A percentile compares a stretch with the other conserved stretches of the same genome.
Evolutionary conservation across 2,888 invertebrate genomes (phyloP).

Genomic region (Drosophila melanosoma): DNA sequence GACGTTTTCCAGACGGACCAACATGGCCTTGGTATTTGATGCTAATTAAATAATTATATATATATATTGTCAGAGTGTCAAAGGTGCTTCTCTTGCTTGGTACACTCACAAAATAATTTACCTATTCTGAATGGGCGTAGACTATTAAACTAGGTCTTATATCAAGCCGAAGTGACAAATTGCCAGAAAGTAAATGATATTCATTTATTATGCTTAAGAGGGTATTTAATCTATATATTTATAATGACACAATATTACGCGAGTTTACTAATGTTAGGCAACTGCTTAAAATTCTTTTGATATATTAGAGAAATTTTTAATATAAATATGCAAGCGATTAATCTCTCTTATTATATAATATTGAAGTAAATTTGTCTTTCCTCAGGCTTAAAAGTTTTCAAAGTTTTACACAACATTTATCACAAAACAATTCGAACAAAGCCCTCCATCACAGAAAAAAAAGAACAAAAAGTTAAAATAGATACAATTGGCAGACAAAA

Average conservation of each 20-base stretch:
- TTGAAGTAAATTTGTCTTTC: slow-evolving; percentile 9
- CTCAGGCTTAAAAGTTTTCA: slow-evolving; percentile 17
- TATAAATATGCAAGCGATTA: slow-evolving; percentile 6
- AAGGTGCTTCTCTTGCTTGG: not conserved
- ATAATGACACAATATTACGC: slow-evolving; percentile 14
- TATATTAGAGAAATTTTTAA: slow-evolving; percentile 3
- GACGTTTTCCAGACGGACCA: not conserved
- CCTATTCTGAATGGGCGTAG: not conserved
- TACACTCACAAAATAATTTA: not conserved
- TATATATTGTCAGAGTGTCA: not conserved
- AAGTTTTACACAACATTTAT: slow-evolving; percentile 29
- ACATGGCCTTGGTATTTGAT: not conserved
- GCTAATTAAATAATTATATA: not conserved
- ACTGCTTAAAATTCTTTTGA: slow-evolving; percentile 6
- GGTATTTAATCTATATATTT: slow-evolving; percentile 5
- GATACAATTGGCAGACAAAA: slow-evolving; percentile 48
- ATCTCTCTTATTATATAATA: slow-evolving; percentile 19
- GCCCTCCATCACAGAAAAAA: slow-evolving; percentile 8
- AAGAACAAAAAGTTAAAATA: slow-evolving; percentile 16
- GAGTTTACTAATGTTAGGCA: not conserved
- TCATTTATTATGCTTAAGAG: slow-evolving; percentile 14
- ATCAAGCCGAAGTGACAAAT: not conserved
- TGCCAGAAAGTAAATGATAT: not conserved
- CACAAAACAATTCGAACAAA: slow-evolving; percentile 37
- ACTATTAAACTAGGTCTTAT: not conserved